These are phyloP conservation scores for Drosophila ananassae DNA, from an alignment of 1,140 invertebrate species.

Conservation along the genomic window DNA sequence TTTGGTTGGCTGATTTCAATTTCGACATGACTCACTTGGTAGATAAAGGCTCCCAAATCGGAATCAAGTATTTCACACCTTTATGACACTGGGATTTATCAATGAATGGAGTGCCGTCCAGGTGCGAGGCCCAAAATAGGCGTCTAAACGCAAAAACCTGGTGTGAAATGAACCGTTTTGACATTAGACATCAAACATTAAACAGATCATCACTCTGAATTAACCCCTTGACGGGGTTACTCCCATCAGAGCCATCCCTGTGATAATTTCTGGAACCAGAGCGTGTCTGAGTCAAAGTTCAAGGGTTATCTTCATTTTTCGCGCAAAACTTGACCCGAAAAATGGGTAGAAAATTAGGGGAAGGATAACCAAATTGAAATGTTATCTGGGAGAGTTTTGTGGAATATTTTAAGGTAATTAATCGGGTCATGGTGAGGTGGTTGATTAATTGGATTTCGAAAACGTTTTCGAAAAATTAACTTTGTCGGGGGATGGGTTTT, in stretches of 20 bases:
- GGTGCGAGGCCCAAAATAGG: neutral
- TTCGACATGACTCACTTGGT: constrained; percentile 54
- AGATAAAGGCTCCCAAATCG: constrained; percentile 48
- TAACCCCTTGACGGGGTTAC: constrained; percentile 13
- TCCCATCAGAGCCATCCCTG: neutral
- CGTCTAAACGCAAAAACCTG: neutral
- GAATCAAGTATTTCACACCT: constrained; percentile 14
- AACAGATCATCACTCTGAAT: constrained; percentile 37
- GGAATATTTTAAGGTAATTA: neutral
- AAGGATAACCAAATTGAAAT: constrained; percentile 1
- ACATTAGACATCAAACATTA: constrained; percentile 3
- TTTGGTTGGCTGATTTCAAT: constrained; percentile 72
- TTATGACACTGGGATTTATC: constrained; percentile 31
- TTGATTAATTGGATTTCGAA: no score
- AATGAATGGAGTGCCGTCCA: constrained; percentile 12
- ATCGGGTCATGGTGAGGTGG: no score
- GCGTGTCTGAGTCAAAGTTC: constrained; percentile 26
- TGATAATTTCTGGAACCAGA: neutral
- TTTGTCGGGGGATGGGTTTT: no score
- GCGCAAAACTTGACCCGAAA: constrained; percentile 33
- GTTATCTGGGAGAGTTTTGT: neutral
- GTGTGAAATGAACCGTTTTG: neutral
- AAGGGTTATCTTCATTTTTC: constrained; percentile 20
- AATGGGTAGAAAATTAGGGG: neutral
- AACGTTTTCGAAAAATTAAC: no score